Base-by-base conservation (phyloP, 2,797 vertebrate species). In the Dicrostonyx torquatus region DNA sequence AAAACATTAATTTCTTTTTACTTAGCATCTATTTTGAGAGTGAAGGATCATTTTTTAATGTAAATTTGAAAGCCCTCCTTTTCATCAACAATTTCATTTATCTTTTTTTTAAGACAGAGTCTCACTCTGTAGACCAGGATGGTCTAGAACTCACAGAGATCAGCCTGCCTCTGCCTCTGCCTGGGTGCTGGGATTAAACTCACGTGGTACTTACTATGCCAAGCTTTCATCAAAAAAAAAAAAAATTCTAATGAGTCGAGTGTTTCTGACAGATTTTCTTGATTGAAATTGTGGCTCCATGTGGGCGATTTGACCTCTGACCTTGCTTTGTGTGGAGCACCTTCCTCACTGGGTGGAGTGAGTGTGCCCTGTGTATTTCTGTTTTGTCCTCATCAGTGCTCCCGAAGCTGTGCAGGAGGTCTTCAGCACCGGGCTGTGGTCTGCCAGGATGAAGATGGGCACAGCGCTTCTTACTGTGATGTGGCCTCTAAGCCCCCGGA, bases 361-460 rank as follows among this genome's bases (percentile, higher is more conserved):
- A 24, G 11, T 20, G 0, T 31, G 2, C 66, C 20, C 24, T 55
- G 15, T 0, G 3, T 34, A 1, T 89, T 29, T 95, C 92, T 97
- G 48, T 92, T 13, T 96, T 66, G 96, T 88, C 78, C 94, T 88
- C 96, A 48, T 24, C 98, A 99, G 99, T 99, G 99, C 95, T 99
- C 99, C 96, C 99, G 99, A 97, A 99, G 99, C 78, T 99, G 99
- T 96, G 99, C 98, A 11, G 99, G 98, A 53, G 99, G 99, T 79
- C 99, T 99, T 97, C 99, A 99, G 94, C 99, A 89, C 55, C 98
- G 99, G 60, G 99, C 98, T 93, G 99, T 99, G 83, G 99, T 99
- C 82, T 99, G 99, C 97, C 99, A 99, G 98, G 99, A 99, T 87
- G 98, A 98, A 22, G 98, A 99, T 5, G 99, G 99, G 80, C 99